These are phyloP conservation scores for Halyomorpha halys DNA, from an alignment of 1,140 invertebrate genomes.

Conservation along the genomic window DNA sequence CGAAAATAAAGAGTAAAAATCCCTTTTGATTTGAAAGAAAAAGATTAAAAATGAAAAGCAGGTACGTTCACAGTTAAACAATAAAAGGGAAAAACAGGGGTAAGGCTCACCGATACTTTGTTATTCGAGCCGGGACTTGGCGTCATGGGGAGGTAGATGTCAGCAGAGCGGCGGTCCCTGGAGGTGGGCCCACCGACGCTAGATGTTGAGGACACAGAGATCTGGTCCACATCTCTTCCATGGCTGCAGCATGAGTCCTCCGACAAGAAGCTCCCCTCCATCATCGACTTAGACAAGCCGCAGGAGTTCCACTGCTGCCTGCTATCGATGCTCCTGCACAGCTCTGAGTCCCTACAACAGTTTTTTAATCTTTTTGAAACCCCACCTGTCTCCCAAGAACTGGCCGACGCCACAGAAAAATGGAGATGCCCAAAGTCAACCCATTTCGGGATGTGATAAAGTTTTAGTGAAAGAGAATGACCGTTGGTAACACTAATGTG, in stretches of 20 bases:
- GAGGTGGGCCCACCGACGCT: conserved; percentile 42
- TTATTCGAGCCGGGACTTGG: conserved; percentile 39
- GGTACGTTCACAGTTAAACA: too few relatives aligned
- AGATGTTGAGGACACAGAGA: conserved; percentile 43
- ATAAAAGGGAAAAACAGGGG: background rate
- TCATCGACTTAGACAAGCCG: conserved; percentile 43
- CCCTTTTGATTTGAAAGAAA: too few relatives aligned
- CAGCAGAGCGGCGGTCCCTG: conserved; percentile 39
- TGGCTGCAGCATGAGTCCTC: conserved; percentile 41
- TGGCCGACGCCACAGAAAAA: too few relatives aligned
- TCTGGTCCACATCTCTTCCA: conserved; percentile 41
- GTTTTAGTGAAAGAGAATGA: too few relatives aligned
- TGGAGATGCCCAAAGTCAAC: too few relatives aligned
- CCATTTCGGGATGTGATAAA: too few relatives aligned
- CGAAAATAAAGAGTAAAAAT: too few relatives aligned
- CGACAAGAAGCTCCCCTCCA: conserved; percentile 44
- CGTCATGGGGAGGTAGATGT: conserved; percentile 45
- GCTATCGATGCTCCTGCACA: conserved; percentile 22
- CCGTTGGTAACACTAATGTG: too few relatives aligned
- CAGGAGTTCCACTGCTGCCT: conserved; percentile 33
- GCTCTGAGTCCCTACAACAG: conserved; percentile 19
- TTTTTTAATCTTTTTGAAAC: too few relatives aligned
- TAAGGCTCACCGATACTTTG: conserved; percentile 42
- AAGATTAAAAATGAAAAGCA: too few relatives aligned
- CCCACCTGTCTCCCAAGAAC: too few relatives aligned